These are phyloP conservation scores for Subanguina moxae DNA, from an alignment of 1,140 invertebrate genomes.

Conservation along the genomic window DNA sequence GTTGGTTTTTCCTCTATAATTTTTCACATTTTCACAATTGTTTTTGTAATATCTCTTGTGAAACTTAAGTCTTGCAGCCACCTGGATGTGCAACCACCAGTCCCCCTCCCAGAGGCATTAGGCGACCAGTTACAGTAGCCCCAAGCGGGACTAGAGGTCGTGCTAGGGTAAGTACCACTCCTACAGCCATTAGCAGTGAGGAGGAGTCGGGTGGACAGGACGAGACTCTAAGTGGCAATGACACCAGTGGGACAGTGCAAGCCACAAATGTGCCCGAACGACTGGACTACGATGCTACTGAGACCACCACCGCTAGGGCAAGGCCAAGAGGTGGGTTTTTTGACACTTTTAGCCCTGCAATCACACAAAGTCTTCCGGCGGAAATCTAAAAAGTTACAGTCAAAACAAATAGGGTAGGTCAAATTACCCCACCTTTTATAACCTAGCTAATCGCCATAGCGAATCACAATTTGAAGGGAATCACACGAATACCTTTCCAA, in stretches of 20 bases:
- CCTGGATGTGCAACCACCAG: constrained; percentile 40
- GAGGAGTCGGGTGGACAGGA: constrained; percentile 1
- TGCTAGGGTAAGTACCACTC: neutral
- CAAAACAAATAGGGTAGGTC: too few species aligned
- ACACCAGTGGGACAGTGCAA: neutral
- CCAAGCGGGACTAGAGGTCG: constrained; percentile 16
- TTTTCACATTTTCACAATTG: neutral
- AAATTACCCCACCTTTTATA: too few species aligned
- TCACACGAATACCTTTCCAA: too few species aligned
- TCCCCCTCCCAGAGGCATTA: constrained; percentile 8
- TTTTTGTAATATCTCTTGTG: neutral
- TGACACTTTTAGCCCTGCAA: too few species aligned
- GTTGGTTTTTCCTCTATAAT: constrained; percentile 32
- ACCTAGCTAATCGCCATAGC: too few species aligned
- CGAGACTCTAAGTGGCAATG: constrained; percentile 15
- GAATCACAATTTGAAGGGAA: too few species aligned
- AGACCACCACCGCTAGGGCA: too few species aligned
- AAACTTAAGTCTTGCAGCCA: constrained; percentile 30
- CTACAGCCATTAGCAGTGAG: neutral
- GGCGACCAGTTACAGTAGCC: constrained; percentile 4
- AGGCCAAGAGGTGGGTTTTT: too few species aligned
- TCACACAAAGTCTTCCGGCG: too few species aligned
- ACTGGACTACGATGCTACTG: neutral
- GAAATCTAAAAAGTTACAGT: too few species aligned
- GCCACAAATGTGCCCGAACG: neutral